Evolutionary conservation across 2,888 invertebrate species (phyloP).

Genomic region (Chymomyza amoena): DNA sequence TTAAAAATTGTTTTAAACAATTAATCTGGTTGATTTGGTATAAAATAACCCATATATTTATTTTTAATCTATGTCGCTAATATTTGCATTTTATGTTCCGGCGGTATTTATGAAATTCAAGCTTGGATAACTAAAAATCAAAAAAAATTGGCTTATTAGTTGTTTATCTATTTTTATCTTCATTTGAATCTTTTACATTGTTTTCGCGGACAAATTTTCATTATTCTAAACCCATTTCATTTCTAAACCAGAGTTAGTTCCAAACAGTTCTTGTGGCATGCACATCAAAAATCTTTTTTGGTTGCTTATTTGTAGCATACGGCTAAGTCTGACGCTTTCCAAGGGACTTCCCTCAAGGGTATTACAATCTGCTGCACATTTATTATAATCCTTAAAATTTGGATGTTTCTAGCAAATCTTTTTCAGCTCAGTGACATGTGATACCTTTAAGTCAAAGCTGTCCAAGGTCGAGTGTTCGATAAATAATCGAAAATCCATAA

Average conservation of each 20-base stretch:
- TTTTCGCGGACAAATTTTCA: background rate
- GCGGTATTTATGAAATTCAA: too few relatives aligned
- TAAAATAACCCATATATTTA: too few relatives aligned
- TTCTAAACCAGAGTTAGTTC: background rate
- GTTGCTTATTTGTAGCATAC: background rate
- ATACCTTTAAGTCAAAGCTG: background rate
- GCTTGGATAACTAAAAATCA: background rate
- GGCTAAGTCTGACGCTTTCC: background rate
- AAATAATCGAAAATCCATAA: background rate
- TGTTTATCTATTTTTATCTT: background rate
- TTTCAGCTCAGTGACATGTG: background rate
- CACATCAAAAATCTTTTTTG: background rate
- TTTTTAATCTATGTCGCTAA: too few relatives aligned
- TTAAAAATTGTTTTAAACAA: too few relatives aligned
- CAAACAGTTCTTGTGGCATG: background rate
- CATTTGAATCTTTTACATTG: too few relatives aligned
- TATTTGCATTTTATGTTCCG: too few relatives aligned
- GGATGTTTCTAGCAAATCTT: background rate
- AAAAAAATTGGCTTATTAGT: background rate
- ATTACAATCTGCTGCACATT: background rate
- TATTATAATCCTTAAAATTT: background rate
- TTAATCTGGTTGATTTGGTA: too few relatives aligned
- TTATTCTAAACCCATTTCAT: background rate
- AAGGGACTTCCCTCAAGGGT: background rate
- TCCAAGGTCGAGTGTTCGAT: background rate